A percentile compares a stretch with the other conserved stretches of the same genome.
Conservation (phyloP, 2,888 invertebrate genomes). For the Trissolcus brochymenae region DNA sequence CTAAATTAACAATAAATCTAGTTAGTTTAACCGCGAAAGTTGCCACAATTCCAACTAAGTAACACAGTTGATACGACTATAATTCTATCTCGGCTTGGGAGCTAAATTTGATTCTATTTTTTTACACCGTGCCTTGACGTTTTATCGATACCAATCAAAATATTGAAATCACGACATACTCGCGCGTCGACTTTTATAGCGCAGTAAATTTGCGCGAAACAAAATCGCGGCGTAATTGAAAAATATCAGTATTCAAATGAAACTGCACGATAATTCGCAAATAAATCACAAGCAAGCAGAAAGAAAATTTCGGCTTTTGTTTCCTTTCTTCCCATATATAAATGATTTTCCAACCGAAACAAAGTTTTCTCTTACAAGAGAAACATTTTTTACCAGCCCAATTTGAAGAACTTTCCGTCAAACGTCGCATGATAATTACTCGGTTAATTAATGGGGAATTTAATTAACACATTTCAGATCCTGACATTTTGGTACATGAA, state of each 20-base stretch:
- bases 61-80: slow-evolving; percentile 12
- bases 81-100: slow-evolving; percentile 6
- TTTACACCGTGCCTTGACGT: neutral
- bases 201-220: slow-evolving; percentile 4
- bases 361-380: no score
- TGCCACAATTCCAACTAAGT: slow-evolving; percentile 17
- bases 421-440: no score
- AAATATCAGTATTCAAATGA: slow-evolving; percentile 13
- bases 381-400: no score
- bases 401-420: no score
- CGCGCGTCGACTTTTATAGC: slow-evolving; percentile 5
- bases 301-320: no score
- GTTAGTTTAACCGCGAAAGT: slow-evolving; percentile 14
- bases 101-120: neutral
- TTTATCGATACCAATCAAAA: slow-evolving; percentile 4
- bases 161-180: slow-evolving; percentile 8
- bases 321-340: neutral
- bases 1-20: slow-evolving; percentile 14
- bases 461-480: no score
- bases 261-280: neutral
- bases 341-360: no score
- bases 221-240: slow-evolving; percentile 9
- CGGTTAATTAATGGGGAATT: no score
- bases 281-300: no score
- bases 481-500: no score